Base-by-base conservation (phyloP, 2,797 vertebrate species). In the Sebastes variabilis region DNA sequence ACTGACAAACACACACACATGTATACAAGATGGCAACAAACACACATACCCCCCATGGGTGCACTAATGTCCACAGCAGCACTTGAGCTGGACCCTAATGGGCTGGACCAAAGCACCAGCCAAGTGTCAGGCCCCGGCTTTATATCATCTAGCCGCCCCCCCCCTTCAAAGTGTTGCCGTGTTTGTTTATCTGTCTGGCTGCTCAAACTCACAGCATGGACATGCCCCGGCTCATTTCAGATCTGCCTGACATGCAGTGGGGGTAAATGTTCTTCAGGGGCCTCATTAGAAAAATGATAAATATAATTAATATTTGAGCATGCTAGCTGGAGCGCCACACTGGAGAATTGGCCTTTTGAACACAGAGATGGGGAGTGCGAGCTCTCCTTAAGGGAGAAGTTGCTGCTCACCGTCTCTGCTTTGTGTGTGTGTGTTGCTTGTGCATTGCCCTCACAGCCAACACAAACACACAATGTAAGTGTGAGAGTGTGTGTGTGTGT, bases 221-320 rank as follows among this genome's bases (percentile, higher is more conserved):
- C 88, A 81, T 85, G 89, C 73, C 87, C 90, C 77, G 6, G 79
- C 82, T 93, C 80, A 86, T 91, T 86, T 89, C 88, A 90, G 84
- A 88, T 83, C 85, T 82, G 90, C 87, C 88, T 93, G 90, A 91
- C 90, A 85, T 94, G 93, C 92, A 92, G 92, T 20, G 62, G 88
- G 91, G 94, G 91, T 95, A 96, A 96, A 96, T 42, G 94, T 92
- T 94, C 95, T 95, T 95, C 90, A 84, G 94, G 94, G 94, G 93
- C 93, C 94, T 96, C 94, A 94, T 96, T 96, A 96, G 94, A 92
- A 95, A 49, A 95, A 94, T 93, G 82, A 95, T 95, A 95, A 96
- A 95, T 95, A 96, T 90, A 95, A 96, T 96, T 94, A 96, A 96
- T 96, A 96, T 96, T 96, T 96, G 88, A 96, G 93, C 84, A 93